Percentiles rank a stretch among this genome's conserved stretches.
These are phyloP conservation scores for Erpobdella octoculata DNA, from an alignment of 2,888 invertebrate genomes.

Conservation along the genomic window DNA sequence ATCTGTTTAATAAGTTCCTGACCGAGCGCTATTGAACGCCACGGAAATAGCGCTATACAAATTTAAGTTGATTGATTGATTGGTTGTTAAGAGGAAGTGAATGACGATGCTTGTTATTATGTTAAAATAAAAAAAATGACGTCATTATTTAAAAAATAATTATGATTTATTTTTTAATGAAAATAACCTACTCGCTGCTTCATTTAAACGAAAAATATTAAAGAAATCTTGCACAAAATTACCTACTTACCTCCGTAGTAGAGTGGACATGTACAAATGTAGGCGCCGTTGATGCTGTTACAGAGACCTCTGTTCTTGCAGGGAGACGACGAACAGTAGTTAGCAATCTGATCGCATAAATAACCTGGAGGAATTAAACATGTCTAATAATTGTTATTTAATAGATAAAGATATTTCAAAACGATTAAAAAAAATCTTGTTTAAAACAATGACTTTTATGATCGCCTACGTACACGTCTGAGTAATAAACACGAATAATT, in stretches of 20 bases:
- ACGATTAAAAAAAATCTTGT: no score
- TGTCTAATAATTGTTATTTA: not conserved
- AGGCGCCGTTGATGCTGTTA: constrained; percentile 32
- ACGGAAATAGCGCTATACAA: not conserved
- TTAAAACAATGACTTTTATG: no score
- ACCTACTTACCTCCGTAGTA: constrained; percentile 36
- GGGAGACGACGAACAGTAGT: constrained; percentile 39
- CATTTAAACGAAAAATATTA: not conserved
- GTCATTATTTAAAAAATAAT: not conserved
- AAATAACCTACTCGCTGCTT: not conserved
- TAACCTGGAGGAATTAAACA: constrained; percentile 36
- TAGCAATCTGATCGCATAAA: constrained; percentile 35
- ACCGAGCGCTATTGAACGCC: no score
- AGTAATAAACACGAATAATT: no score
- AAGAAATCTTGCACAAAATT: no score
- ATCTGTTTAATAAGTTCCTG: no score
- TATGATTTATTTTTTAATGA: not conserved
- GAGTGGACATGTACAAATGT: constrained; percentile 39
- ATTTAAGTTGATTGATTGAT: not conserved
- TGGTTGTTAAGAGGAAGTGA: not conserved
- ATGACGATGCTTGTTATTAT: not conserved
- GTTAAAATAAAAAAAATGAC: not conserved
- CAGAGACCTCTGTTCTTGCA: constrained; percentile 40
- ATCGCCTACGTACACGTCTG: no score
- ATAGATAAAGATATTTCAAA: no score